Percentiles rank a stretch among this genome's conserved stretches.
Conservation (phyloP, 2,113 vertebrate genomes). For the Menura novaehollandiae region DNA sequence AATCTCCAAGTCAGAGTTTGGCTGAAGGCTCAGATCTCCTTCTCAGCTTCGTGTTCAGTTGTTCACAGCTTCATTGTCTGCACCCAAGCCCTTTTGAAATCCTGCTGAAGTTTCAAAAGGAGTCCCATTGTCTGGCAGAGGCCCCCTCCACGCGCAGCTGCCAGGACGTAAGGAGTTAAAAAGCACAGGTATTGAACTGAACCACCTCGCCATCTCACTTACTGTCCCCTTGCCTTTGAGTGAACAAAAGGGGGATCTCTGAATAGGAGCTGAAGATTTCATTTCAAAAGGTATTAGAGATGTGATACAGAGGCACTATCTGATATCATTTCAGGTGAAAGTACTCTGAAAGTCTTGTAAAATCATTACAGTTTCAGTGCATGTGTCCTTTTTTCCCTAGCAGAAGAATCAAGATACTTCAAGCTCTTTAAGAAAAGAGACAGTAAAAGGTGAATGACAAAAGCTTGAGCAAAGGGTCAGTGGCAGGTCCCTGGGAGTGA, state of each 20-base stretch:
- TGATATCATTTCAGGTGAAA: not conserved
- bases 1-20: not conserved
- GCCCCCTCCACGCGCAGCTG: fast-evolving
- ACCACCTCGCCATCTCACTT: not conserved
- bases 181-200: not conserved
- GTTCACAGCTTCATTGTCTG: not conserved
- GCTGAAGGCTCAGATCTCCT: not conserved
- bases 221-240: not conserved
- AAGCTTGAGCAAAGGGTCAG: slow-evolving; percentile 36
- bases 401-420: slow-evolving; percentile 11
- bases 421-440: slow-evolving; percentile 25
- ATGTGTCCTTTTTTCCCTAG: not conserved
- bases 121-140: not conserved
- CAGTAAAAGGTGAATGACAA: slow-evolving; percentile 24
- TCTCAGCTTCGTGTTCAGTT: not conserved
- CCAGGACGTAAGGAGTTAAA: fast-evolving
- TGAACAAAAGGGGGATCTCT: not conserved
- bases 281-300: not conserved
- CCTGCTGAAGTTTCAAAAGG: not conserved
- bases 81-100: not conserved
- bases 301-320: not conserved
- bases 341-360: not conserved
- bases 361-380: not conserved
- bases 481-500: slow-evolving; percentile 13
- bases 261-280: not conserved